Conservation (phyloP, 1,140 invertebrate genomes). For the Atta texana region DNA sequence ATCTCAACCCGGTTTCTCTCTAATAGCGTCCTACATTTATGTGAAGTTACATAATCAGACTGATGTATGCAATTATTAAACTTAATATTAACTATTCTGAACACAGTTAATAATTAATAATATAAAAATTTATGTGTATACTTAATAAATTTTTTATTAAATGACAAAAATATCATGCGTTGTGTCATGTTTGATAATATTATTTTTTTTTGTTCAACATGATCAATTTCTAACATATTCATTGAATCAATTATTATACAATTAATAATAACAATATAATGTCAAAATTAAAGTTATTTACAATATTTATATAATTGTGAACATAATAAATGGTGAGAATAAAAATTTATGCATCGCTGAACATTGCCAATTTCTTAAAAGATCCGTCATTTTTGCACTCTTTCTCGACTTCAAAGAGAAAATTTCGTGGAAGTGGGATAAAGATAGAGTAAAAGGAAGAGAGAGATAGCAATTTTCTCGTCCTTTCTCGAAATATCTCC, state of each 20-base stretch:
- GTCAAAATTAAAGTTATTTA: conserved; percentile 24
- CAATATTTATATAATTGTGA: conserved; percentile 23
- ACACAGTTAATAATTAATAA: neutral
- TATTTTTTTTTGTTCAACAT: neutral
- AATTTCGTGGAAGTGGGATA: conserved; percentile 60
- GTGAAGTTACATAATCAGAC: neutral
- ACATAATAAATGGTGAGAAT: conserved; percentile 22
- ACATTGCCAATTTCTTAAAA: conserved; percentile 66
- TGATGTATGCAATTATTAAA: neutral
- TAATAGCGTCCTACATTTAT: neutral
- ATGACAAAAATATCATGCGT: neutral
- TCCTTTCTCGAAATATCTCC: conserved; percentile 77
- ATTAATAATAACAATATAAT: neutral
- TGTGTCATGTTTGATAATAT: neutral
- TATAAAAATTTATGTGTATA: neutral
- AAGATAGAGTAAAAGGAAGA: conserved; percentile 58
- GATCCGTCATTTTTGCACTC: conserved; percentile 70
- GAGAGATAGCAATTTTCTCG: conserved; percentile 75
- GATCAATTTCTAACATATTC: neutral
- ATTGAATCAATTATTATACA: conserved; percentile 10
- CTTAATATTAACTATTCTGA: neutral
- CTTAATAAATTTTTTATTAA: neutral
- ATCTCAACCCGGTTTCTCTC: conserved; percentile 13
- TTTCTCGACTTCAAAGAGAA: conserved; percentile 71
- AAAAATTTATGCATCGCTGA: conserved; percentile 41